Base-by-base conservation (phyloP, 1,140 invertebrate species). In the Diachasma alloeum region DNA sequence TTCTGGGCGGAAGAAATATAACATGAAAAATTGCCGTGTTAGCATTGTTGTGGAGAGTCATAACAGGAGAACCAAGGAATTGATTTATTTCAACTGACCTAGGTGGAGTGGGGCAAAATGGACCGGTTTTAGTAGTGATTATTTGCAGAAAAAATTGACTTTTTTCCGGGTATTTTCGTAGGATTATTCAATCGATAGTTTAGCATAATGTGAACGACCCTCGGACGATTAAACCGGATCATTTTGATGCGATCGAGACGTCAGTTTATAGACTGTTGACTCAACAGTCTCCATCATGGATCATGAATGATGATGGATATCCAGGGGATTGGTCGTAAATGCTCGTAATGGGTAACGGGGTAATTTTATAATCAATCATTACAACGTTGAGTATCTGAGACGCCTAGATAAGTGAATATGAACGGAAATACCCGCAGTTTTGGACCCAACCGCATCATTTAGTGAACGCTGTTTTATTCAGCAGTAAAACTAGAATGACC, bases 311-410 rank as follows among this genome's bases (percentile, higher is more conserved):
- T 73, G 72, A 78, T 75, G 74, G 66, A 72, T 72, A 72, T 67
- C 17, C 74, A 74, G 46, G 37, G 59, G 77, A 78, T 75, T 68
- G 56, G 56, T 68, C 71, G 44, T 37, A 69, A 31, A 69, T 19
- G 59, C n/a, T 75, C 66, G 67, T 75, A 56, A 66, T 39, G 10
- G 53, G 56, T 31, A 74, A 70, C 75, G 15, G 75, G 72, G 78
- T 76, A 75, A 78, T 78, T 71, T 72, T 59, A 48, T 53, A 53
- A 53, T 53, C 48, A 77, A 31, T 75, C 68, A 78, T 80, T 80
- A 76, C 53, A 77, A 74, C 74, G 74, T 72, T 24, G 63, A 68
- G 31, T 76, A 76, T 53, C 17, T 17, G 1, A 17, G n/a, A 3
- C 15, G 48, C 48, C 13, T 42, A 53, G 48, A 9, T 53, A 53